Percentiles rank a stretch among this genome's conserved stretches.
Conservation (phyloP, 2,888 invertebrate species). For the Macropis europaea region DNA sequence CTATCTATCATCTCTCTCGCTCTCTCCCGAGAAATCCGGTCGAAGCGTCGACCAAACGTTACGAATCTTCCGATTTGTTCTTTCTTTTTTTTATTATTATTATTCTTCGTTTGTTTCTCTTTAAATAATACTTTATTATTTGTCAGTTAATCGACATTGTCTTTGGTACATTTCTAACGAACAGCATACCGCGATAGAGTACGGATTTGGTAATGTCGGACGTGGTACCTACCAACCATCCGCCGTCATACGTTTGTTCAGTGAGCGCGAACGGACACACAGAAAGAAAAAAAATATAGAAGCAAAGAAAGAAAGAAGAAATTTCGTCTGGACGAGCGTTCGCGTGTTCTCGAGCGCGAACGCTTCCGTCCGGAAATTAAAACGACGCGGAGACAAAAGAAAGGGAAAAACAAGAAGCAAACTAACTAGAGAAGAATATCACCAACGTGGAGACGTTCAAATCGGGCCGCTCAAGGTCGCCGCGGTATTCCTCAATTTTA, state of each 20-base stretch:
- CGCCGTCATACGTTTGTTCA: too few species aligned
- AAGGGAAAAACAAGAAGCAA: constrained; percentile 4
- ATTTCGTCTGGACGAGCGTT: constrained; percentile 35
- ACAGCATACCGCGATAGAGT: constrained; percentile 71
- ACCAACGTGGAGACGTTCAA: background rate
- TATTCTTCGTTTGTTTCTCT: constrained; percentile 15
- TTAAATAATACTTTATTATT: constrained; percentile 60
- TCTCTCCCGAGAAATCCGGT: background rate
- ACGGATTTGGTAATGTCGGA: constrained; percentile 69
- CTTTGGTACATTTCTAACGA: constrained; percentile 79
- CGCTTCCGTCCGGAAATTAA: constrained; percentile 44
- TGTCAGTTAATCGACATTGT: constrained; percentile 68
- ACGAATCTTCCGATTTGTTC: background rate
- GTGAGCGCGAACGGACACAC: too few species aligned
- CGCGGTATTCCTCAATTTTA: too few species aligned
- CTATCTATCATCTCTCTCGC: constrained; percentile 2
- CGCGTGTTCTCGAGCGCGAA: constrained; percentile 46
- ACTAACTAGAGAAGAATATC: constrained; percentile 4
- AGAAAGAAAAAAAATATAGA: too few species aligned
- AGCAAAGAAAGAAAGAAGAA: constrained; percentile 29
- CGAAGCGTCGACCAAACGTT: background rate
- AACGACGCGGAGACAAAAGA: constrained; percentile 1
- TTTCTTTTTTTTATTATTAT: background rate
- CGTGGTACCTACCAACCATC: constrained; percentile 71
- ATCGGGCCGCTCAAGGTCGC: too few species aligned